Evolutionary conservation across 2,888 invertebrate genomes (phyloP).

Genomic region (Meganola albula): DNA sequence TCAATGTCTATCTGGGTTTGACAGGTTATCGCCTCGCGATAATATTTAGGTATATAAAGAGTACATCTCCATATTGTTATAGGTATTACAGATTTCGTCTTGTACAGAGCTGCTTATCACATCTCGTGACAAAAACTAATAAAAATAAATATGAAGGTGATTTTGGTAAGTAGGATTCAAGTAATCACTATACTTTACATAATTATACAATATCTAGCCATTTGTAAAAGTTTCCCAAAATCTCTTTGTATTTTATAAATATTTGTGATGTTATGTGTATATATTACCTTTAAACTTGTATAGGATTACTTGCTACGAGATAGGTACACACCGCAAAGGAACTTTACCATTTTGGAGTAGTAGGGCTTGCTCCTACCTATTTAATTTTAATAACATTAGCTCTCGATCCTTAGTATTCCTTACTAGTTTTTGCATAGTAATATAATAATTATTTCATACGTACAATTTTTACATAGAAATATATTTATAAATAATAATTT

Average conservation of each 20-base stretch:
- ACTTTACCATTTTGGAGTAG: neutral
- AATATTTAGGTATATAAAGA: slow-evolving; percentile 19
- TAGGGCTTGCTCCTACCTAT: too few species aligned
- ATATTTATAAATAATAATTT: too few species aligned
- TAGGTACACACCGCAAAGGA: neutral
- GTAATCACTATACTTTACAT: too few species aligned
- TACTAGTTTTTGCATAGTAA: too few species aligned
- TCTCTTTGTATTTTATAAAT: neutral
- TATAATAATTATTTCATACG: too few species aligned
- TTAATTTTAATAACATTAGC: too few species aligned
- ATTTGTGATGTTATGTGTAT: neutral
- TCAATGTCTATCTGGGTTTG: slow-evolving; percentile 33
- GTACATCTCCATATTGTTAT: neutral
- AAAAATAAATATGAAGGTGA: slow-evolving; percentile 1
- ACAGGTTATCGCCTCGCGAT: slow-evolving; percentile 21
- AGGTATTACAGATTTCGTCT: neutral
- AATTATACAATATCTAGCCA: neutral
- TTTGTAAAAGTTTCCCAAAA: neutral
- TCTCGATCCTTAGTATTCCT: too few species aligned
- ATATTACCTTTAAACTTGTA: neutral
- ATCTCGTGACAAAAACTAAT: neutral
- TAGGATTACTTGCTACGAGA: neutral
- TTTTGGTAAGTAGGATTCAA: slow-evolving; percentile 3
- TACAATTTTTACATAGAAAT: too few species aligned
- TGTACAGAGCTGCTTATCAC: neutral